Conservation (phyloP, 2,888 invertebrate genomes). For the Drosophila barbarae region DNA sequence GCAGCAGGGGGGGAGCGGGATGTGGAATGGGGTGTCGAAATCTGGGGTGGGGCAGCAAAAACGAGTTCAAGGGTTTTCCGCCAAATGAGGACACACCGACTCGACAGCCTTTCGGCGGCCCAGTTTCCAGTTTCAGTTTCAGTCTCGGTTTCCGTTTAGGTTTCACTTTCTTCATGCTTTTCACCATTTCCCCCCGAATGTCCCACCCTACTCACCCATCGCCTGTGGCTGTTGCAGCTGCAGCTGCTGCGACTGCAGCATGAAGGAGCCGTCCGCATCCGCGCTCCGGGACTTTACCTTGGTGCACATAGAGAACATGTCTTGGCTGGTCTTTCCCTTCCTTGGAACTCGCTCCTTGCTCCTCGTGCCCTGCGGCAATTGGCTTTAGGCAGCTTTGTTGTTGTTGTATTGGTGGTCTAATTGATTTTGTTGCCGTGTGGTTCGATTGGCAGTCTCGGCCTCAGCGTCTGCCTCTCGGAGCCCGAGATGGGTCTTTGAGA, state of each 20-base stretch:
- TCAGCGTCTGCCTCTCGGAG: conserved; percentile 21
- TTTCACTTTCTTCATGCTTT: conserved; percentile 29
- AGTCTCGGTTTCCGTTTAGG: conserved; percentile 15
- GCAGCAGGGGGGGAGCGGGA: conserved; percentile 15
- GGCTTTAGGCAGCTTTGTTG: conserved; percentile 62
- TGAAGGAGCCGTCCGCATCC: conserved; percentile 43
- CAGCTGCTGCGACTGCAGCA: conserved; percentile 45
- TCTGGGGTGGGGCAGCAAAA: conserved; percentile 50
- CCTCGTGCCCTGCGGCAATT: conserved; percentile 24
- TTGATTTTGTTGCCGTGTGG: conserved; percentile 37
- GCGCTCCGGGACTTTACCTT: conserved; percentile 78
- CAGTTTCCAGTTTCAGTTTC: conserved; percentile 34
- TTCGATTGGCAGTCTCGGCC: conserved; percentile 33
- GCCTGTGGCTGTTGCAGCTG: conserved; percentile 65
- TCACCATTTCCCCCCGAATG: not conserved
- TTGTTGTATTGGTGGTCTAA: conserved; percentile 42
- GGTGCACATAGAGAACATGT: conserved; percentile 80
- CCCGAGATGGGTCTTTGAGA: conserved; percentile 7
- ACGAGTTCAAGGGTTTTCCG: conserved; percentile 71
- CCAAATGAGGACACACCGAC: conserved; percentile 43
- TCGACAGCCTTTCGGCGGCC: conserved; percentile 44
- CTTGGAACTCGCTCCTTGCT: conserved; percentile 1
- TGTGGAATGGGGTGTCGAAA: not conserved
- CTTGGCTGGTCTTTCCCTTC: conserved; percentile 37
- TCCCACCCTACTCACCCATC: conserved; percentile 71